Conservation (phyloP, 2,113 vertebrate genomes). For the Penelope pileata region DNA sequence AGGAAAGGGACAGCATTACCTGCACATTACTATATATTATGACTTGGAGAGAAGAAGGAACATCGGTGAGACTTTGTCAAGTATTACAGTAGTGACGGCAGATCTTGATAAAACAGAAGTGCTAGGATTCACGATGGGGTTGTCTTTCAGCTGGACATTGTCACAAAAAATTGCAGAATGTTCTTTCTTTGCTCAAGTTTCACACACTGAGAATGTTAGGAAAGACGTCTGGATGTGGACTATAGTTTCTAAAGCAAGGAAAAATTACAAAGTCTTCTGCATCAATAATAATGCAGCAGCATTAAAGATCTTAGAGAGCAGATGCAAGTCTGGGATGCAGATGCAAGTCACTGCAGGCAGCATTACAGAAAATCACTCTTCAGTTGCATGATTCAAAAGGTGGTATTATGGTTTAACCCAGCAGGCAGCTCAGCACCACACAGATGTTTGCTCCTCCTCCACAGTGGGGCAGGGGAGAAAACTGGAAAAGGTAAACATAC, state of each 20-base stretch:
- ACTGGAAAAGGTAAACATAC: not conserved
- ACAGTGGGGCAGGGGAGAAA: not conserved
- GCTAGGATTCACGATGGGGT: not conserved
- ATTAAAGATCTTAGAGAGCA: not conserved
- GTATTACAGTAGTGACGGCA: not conserved
- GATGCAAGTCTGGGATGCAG: not conserved
- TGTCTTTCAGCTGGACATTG: not conserved
- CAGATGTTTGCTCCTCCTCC: not conserved
- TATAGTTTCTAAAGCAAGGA: not conserved
- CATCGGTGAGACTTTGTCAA: not conserved
- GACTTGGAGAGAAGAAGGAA: not conserved
- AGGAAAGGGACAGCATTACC: not conserved
- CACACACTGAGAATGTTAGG: not conserved
- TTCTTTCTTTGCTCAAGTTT: not conserved
- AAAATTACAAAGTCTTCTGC: not conserved
- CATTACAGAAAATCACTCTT: not conserved
- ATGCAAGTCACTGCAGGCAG: not conserved
- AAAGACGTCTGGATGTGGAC: not conserved
- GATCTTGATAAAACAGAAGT: not conserved
- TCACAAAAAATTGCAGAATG: not conserved
- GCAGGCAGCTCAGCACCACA: not conserved
- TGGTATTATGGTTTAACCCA: not conserved
- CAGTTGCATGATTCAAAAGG: fast-evolving
- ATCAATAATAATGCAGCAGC: not conserved
- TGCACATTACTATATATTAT: not conserved